phyloP scores from a whole-genome alignment of 2,797 vertebrate genomes.

The Mergus octosetaceus region DNA sequence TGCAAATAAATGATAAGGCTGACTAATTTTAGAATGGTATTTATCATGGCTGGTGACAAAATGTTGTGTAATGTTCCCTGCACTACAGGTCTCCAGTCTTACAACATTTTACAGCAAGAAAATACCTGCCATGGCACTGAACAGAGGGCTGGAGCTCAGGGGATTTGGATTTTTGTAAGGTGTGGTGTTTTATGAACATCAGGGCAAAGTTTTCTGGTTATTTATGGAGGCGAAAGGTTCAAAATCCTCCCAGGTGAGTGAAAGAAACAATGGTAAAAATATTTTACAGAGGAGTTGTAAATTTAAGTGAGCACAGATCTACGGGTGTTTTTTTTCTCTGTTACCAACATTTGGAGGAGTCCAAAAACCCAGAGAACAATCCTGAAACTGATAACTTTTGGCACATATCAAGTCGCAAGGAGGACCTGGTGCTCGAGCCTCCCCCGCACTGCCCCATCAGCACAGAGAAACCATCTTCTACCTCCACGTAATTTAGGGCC shows the following conservation, averaged over 20 bases:
- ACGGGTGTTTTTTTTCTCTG: accelerated
- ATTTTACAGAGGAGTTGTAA: neutral
- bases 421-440: neutral
- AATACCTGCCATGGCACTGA: neutral
- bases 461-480: neutral
- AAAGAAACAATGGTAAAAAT: neutral
- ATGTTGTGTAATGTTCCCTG: neutral
- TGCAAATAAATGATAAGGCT: neutral
- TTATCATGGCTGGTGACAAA: neutral
- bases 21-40: slow-evolving; percentile 20
- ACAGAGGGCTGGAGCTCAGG: accelerated
- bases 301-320: neutral
- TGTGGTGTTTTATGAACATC: neutral
- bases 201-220: neutral
- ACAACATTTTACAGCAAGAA: neutral
- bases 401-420: accelerated
- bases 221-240: neutral
- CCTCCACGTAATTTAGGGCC: neutral
- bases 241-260: neutral
- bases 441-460: neutral
- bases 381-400: neutral
- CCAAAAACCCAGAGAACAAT: neutral
- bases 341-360: neutral
- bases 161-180: neutral
- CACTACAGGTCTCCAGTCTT: neutral